Conservation (phyloP, 2,888 invertebrate species). For the Stenolophus ochropezus region DNA sequence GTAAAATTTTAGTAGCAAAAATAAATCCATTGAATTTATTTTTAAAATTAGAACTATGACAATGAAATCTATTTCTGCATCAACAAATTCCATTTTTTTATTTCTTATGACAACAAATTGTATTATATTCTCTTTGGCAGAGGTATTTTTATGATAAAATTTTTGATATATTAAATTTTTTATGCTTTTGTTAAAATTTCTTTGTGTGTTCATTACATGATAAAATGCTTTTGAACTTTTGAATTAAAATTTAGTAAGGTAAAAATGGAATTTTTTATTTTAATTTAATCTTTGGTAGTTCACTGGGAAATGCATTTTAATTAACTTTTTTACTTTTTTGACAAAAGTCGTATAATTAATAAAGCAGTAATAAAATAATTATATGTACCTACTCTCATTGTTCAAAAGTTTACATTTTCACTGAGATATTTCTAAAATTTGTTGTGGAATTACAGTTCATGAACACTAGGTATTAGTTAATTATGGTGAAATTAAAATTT, state of each 20-base stretch:
- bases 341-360: too few species aligned
- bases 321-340: background rate
- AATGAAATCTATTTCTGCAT: background rate
- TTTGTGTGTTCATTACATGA: background rate
- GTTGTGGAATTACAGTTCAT: too few species aligned
- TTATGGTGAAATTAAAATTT: too few species aligned
- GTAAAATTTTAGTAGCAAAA: too few species aligned
- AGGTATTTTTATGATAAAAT: background rate
- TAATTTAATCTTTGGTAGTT: background rate
- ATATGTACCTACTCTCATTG: too few species aligned
- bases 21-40: background rate
- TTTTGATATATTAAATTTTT: conserved; percentile 12
- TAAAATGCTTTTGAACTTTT: background rate
- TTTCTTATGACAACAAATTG: background rate
- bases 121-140: background rate
- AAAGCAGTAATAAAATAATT: too few species aligned
- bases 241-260: background rate
- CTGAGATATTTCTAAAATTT: too few species aligned
- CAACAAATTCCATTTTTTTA: background rate
- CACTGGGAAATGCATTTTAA: background rate
- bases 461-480: too few species aligned
- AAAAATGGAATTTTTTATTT: background rate
- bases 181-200: background rate
- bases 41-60: conserved; percentile 1
- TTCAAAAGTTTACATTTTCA: too few species aligned